Percentiles rank a stretch among this genome's conserved stretches.
phyloP scores from a whole-genome alignment of 2,113 vertebrate genomes.

The Centropus unirufus region DNA sequence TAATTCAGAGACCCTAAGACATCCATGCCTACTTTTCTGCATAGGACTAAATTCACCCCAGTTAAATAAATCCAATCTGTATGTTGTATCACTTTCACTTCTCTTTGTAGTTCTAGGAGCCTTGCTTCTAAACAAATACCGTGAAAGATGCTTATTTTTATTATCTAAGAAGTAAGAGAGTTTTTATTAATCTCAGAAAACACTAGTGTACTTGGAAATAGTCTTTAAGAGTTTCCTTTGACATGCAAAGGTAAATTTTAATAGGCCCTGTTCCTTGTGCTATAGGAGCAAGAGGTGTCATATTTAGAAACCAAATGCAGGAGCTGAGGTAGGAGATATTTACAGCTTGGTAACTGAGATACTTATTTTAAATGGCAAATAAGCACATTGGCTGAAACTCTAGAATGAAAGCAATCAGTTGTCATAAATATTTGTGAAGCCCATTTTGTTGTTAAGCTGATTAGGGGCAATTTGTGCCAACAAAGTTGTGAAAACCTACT shows the following conservation, averaged over 20 bases:
- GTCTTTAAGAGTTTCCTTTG: constrained; percentile 29
- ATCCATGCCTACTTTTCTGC: background rate
- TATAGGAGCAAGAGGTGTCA: constrained; percentile 64
- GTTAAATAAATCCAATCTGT: background rate
- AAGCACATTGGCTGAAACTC: constrained; percentile 57
- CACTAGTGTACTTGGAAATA: background rate
- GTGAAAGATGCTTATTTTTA: background rate
- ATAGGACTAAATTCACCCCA: background rate
- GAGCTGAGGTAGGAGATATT: constrained; percentile 62
- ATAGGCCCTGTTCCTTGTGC: constrained; percentile 11
- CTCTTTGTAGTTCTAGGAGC: background rate
- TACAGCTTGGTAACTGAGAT: constrained; percentile 64
- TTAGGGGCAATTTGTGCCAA: background rate
- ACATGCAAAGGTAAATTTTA: constrained; percentile 51
- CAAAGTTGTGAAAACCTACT: background rate
- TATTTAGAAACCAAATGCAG: constrained; percentile 62
- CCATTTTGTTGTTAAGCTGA: background rate
- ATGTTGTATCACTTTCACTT: background rate
- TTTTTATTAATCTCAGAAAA: background rate
- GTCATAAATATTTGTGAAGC: constrained; percentile 32
- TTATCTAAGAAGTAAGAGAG: background rate
- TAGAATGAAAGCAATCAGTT: constrained; percentile 59
- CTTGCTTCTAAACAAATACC: background rate
- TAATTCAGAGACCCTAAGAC: background rate
- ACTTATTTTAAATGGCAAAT: constrained; percentile 70